phyloP scores from a whole-genome alignment of 2,888 invertebrate genomes.

The Anarsia innoxiella region DNA sequence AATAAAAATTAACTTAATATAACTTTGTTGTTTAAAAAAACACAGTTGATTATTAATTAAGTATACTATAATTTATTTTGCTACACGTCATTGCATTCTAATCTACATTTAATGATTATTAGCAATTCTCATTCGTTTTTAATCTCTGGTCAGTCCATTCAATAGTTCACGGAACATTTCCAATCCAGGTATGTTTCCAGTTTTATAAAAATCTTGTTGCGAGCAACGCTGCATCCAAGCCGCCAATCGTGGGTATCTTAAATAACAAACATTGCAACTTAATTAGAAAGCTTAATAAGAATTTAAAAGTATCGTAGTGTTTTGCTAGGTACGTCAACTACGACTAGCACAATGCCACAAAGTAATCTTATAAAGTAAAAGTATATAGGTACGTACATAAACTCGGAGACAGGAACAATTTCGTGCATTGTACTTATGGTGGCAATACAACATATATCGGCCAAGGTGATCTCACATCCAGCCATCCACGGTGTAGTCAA shows the following conservation, averaged over 20 bases:
- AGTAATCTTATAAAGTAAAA: too few species aligned
- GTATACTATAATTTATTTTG: not conserved
- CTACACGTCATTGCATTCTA: not conserved
- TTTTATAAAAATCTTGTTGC: slow-evolving; percentile 38
- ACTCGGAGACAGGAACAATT: slow-evolving; percentile 36
- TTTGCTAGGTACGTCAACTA: too few species aligned
- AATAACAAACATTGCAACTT: too few species aligned
- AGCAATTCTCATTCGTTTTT: slow-evolving; percentile 22
- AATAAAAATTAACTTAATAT: too few species aligned
- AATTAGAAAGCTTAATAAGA: slow-evolving; percentile 1
- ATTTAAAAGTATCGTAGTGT: not conserved
- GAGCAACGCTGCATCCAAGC: slow-evolving; percentile 39
- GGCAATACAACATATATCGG: slow-evolving; percentile 74
- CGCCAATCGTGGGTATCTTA: slow-evolving; percentile 40
- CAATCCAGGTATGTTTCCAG: slow-evolving; percentile 31
- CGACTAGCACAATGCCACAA: too few species aligned
- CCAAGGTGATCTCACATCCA: slow-evolving; percentile 75
- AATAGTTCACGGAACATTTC: slow-evolving; percentile 21
- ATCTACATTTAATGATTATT: slow-evolving; percentile 4
- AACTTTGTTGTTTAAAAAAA: not conserved
- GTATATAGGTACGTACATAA: slow-evolving; percentile 45
- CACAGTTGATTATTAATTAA: not conserved
- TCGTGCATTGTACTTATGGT: slow-evolving; percentile 60
- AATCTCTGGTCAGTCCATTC: too few species aligned
- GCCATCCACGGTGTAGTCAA: slow-evolving; percentile 69